Evolutionary conservation across 2,113 vertebrate species (phyloP).

Genomic region (Mus spicilegus): DNA sequence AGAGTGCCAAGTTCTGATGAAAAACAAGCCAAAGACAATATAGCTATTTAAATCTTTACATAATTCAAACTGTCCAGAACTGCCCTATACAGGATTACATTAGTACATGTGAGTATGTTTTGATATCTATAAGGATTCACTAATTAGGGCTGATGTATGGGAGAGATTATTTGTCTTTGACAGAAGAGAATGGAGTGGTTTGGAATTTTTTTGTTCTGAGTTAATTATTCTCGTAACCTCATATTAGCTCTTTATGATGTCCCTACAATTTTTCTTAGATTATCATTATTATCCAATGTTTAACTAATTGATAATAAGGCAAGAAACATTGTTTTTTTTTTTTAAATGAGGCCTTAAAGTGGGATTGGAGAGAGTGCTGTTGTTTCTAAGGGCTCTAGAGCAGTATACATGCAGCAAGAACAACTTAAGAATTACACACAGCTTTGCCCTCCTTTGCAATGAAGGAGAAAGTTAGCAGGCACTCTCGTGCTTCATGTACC

Average conservation of each 20-base stretch:
- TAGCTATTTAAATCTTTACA: not conserved
- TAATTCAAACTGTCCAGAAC: not conserved
- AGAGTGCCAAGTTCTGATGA: not conserved
- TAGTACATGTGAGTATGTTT: not conserved
- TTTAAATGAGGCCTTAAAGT: not conserved
- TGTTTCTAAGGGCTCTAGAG: not conserved
- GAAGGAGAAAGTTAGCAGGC: not conserved
- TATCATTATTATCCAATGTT: not conserved
- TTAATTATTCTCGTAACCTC: no score
- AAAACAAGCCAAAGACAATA: constrained; percentile 25
- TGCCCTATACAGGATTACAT: not conserved
- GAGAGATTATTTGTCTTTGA: not conserved
- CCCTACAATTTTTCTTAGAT: not conserved
- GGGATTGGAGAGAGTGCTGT: not conserved
- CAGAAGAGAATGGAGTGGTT: not conserved
- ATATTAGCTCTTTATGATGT: not conserved
- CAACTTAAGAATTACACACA: not conserved
- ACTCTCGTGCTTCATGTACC: not conserved
- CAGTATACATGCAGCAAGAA: not conserved
- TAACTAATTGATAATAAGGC: not conserved
- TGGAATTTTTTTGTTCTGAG: not conserved
- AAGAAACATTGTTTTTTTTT: not conserved
- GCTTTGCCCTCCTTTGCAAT: not conserved
- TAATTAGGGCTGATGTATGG: not conserved
- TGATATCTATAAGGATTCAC: not conserved